These are phyloP conservation scores for Echiichthys vipera DNA, from an alignment of 2,797 vertebrate species.

Conservation along the genomic window DNA sequence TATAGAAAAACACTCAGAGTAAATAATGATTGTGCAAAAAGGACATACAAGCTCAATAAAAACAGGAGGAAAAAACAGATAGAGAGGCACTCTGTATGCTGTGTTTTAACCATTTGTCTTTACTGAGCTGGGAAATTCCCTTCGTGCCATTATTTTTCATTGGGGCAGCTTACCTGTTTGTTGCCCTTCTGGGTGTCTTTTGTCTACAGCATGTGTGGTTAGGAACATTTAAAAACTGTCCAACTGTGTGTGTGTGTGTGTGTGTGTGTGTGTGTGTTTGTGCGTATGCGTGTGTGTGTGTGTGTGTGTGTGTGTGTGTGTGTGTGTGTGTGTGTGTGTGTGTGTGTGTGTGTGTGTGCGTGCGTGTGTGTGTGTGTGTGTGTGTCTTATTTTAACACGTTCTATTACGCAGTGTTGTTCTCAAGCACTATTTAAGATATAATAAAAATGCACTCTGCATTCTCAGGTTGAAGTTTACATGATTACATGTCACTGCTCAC, in stretches of 20 bases:
- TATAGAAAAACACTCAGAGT: constrained; percentile 35
- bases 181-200: constrained; percentile 27
- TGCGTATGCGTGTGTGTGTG: constrained; percentile 10
- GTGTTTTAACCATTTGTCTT: constrained; percentile 54
- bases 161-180: constrained; percentile 46
- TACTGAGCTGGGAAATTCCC: constrained; percentile 50
- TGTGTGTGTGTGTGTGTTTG: constrained; percentile 4
- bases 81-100: background rate
- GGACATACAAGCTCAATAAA: constrained; percentile 46
- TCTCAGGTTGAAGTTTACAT: background rate
- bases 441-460: background rate
- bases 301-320: constrained; percentile 4
- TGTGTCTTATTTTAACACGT: too few relatives aligned
- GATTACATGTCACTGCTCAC: background rate
- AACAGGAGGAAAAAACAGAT: constrained; percentile 6
- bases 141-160: constrained; percentile 53
- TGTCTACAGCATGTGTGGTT: constrained; percentile 15
- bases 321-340: constrained; percentile 6
- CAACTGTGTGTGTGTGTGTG: background rate
- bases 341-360: constrained; percentile 1
- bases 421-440: background rate
- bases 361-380: constrained; percentile 3
- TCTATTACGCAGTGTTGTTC: background rate
- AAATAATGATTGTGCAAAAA: constrained; percentile 51
- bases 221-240: constrained; percentile 16